Percentiles rank a stretch among this genome's conserved stretches.
phyloP scores from a whole-genome alignment of 2,113 vertebrate genomes.

The Scolopax mira region DNA sequence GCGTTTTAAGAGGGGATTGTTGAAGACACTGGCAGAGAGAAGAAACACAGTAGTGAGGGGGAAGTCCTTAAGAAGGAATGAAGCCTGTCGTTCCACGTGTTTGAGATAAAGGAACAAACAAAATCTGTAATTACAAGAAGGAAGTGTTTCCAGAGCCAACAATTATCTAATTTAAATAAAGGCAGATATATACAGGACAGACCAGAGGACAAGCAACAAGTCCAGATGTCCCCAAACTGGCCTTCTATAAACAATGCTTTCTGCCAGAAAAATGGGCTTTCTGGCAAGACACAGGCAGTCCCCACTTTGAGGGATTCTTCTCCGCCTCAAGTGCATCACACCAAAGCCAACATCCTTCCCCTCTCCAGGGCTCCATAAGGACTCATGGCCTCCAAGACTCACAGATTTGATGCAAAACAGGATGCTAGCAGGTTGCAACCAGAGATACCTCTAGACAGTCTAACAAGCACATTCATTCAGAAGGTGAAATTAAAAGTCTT shows the following conservation, averaged over 20 bases:
- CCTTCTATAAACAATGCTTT: not conserved
- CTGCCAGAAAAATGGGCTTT: not conserved
- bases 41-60: not conserved
- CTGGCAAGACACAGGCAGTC: not conserved
- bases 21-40: not conserved
- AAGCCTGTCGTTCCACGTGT: not conserved
- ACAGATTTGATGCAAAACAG: not conserved
- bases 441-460: not conserved
- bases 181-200: not conserved
- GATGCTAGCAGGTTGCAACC: not conserved
- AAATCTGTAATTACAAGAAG: conserved; percentile 23
- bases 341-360: not conserved
- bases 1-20: not conserved
- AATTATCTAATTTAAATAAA: conserved; percentile 31
- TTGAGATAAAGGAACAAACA: not conserved
- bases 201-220: not conserved
- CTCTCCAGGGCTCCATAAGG: not conserved
- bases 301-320: not conserved
- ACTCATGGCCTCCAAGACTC: not conserved
- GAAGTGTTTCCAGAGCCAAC: conserved; percentile 14
- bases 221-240: not conserved
- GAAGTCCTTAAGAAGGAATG: not conserved
- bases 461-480: not conserved
- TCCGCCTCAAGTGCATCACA: not conserved
- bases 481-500: not conserved